These are phyloP conservation scores for Aspidiotus rigidus DNA, from an alignment of 2,888 invertebrate species.

Conservation along the genomic window DNA sequence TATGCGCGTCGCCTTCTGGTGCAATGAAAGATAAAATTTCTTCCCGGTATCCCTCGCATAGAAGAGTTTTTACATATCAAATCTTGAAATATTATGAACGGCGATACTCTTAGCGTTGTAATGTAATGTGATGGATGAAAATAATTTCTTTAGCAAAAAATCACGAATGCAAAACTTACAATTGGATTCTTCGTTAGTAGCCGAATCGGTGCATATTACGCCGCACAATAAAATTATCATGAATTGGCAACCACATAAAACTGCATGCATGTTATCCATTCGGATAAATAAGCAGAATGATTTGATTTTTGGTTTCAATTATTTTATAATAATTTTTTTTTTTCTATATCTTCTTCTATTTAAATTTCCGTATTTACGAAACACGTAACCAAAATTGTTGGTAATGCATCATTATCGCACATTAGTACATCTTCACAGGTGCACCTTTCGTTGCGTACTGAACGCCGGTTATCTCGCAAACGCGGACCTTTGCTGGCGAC, in stretches of 20 bases:
- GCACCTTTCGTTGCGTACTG: conserved; percentile 20
- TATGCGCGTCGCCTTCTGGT: too few species aligned
- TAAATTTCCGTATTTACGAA: conserved; percentile 13
- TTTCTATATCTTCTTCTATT: too few species aligned
- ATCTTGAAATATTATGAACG: too few species aligned
- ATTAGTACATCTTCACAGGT: conserved; percentile 19
- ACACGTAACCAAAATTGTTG: conserved; percentile 19
- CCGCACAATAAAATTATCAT: conserved; percentile 18
- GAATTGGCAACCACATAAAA: background rate
- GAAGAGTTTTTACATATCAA: too few species aligned
- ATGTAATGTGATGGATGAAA: too few species aligned
- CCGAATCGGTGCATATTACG: conserved; percentile 5
- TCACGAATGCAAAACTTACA: conserved; percentile 5
- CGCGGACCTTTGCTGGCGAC: background rate
- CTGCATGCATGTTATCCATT: background rate
- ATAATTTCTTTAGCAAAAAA: too few species aligned
- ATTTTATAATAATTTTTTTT: too few species aligned
- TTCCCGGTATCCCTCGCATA: too few species aligned
- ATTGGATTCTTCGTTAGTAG: conserved; percentile 21
- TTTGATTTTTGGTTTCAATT: background rate
- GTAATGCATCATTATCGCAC: conserved; percentile 7
- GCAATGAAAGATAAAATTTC: too few species aligned
- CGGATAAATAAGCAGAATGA: background rate
- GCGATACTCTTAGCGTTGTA: too few species aligned
- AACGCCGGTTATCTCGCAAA: conserved; percentile 12